Evolutionary conservation across 2,113 vertebrate species (phyloP).

Genomic region (Scomber scombrus): DNA sequence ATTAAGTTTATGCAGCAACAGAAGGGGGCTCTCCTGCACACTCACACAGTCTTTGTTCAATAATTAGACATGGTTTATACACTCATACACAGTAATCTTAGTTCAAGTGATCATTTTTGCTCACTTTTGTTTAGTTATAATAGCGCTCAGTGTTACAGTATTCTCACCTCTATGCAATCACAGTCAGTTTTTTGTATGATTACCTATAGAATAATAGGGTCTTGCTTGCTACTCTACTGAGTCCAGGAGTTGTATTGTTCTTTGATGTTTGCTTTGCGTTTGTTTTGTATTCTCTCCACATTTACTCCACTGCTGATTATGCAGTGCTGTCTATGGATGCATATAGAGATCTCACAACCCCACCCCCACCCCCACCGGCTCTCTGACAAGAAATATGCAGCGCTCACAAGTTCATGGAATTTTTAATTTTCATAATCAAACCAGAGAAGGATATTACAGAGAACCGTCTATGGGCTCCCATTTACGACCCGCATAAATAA

Average conservation of each 20-base stretch:
- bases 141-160: background rate
- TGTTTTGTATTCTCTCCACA: slow-evolving; percentile 1
- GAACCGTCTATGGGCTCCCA: slow-evolving; percentile 7
- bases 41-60: too few species aligned
- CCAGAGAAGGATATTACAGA: slow-evolving; percentile 48
- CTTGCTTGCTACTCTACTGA: background rate
- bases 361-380: background rate
- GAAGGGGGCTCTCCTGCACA: background rate
- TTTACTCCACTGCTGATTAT: slow-evolving; percentile 6
- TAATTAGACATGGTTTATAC: too few species aligned
- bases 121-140: background rate
- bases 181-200: background rate
- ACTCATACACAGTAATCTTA: background rate
- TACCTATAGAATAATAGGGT: background rate
- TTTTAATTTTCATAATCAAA: slow-evolving; percentile 62
- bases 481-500: slow-evolving; percentile 63
- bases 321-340: slow-evolving; percentile 1
- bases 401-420: slow-evolving; percentile 43
- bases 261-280: slow-evolving; percentile 10
- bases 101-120: slow-evolving; percentile 8
- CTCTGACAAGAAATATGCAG: slow-evolving; percentile 47
- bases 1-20: too few species aligned
- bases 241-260: background rate
- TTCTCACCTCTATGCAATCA: background rate
- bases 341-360: background rate